Conservation (phyloP, 2,888 invertebrate species). For the Portevinia maculata region DNA sequence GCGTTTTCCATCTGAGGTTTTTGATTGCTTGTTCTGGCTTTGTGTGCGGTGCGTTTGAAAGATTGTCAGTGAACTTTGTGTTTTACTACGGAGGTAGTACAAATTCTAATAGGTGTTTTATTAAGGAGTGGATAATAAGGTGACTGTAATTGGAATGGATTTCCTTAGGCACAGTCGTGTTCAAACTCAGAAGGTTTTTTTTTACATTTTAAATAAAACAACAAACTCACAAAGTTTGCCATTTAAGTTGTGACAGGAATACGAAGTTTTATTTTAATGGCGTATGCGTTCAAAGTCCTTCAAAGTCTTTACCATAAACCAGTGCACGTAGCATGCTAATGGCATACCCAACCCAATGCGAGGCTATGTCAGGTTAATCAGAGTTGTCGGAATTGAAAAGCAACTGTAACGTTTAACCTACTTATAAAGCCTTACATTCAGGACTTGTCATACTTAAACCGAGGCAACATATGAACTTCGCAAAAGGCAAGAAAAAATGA, state of each 20-base stretch:
- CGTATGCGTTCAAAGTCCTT: too few relatives aligned
- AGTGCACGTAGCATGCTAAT: neutral
- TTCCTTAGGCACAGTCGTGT: too few relatives aligned
- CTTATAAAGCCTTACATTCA: constrained; percentile 45
- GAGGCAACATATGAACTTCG: constrained; percentile 36
- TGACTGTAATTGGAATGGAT: too few relatives aligned
- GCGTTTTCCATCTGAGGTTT: constrained; percentile 13
- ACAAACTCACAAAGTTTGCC: neutral
- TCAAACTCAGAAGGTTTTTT: too few relatives aligned
- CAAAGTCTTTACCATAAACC: neutral
- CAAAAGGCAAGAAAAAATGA: constrained; percentile 27
- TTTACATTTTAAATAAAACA: neutral
- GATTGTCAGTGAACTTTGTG: constrained; percentile 29
- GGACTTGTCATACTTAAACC: constrained; percentile 47
- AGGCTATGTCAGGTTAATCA: constrained; percentile 51
- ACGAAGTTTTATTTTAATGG: too few relatives aligned
- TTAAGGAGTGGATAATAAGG: too few relatives aligned
- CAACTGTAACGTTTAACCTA: constrained; percentile 55
- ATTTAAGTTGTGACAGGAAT: neutral
- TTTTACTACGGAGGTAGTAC: neutral
- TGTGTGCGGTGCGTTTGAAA: constrained; percentile 5
- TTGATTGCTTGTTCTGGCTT: neutral
- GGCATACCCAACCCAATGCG: neutral
- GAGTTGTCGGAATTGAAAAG: constrained; percentile 29
- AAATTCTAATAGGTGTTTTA: too few relatives aligned